phyloP scores from a whole-genome alignment of 1,140 invertebrate genomes.

The Heliconius hewitsoni region DNA sequence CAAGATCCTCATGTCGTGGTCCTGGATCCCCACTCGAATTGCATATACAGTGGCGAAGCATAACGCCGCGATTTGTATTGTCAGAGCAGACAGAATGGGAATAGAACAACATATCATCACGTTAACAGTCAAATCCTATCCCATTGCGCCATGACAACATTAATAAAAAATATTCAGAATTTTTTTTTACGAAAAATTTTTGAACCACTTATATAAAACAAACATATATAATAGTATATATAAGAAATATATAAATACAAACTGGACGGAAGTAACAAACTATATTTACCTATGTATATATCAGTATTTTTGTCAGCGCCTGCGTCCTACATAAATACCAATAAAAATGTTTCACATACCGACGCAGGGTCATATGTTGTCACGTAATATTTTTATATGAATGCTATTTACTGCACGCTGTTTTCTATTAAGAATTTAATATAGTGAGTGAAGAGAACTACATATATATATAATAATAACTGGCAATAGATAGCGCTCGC shows the following conservation, averaged over 20 bases:
- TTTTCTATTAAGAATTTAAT: conserved; percentile 6
- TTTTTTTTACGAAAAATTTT: too few species aligned
- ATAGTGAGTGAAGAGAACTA: not conserved
- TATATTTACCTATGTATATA: conserved; percentile 1
- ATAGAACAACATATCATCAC: too few species aligned
- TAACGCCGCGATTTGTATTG: not conserved
- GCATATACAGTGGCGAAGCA: not conserved
- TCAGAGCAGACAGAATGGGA: not conserved
- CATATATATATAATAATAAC: not conserved
- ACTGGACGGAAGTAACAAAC: conserved; percentile 10
- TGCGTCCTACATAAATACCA: conserved; percentile 36
- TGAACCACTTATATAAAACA: too few species aligned
- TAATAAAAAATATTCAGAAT: too few species aligned
- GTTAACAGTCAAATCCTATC: too few species aligned
- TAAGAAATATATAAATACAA: too few species aligned
- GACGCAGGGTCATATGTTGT: conserved; percentile 16
- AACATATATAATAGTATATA: too few species aligned
- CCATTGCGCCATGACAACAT: too few species aligned
- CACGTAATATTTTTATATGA: conserved; percentile 26
- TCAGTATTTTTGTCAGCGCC: conserved; percentile 34
- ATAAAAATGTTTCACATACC: conserved; percentile 39
- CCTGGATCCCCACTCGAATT: not conserved
- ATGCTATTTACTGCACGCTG: conserved; percentile 9
- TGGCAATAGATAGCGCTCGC: too few species aligned
- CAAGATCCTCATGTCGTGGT: not conserved